Conservation (phyloP, 2,888 invertebrate species). For the Mellilla xanthometata region DNA sequence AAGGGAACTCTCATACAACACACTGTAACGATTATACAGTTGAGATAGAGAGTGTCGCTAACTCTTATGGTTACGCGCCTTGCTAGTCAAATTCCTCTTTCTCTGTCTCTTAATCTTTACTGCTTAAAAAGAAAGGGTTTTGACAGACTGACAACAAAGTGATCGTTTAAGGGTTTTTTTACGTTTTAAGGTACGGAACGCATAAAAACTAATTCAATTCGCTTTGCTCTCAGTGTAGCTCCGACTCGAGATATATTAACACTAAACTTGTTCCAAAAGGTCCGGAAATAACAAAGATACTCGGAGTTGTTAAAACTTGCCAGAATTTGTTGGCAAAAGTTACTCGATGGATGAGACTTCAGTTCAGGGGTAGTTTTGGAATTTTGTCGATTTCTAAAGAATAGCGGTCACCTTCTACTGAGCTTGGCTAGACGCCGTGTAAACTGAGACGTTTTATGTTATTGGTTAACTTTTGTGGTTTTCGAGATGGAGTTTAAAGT, state of each 20-base stretch:
- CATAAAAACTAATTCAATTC: too few relatives aligned
- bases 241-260: constrained; percentile 16
- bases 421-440: background rate
- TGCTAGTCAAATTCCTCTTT: too few relatives aligned
- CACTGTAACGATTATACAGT: too few relatives aligned
- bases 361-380: constrained; percentile 12
- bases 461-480: background rate
- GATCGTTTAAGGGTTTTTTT: too few relatives aligned
- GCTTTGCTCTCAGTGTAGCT: background rate
- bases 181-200: too few relatives aligned
- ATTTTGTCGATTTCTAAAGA: constrained; percentile 15
- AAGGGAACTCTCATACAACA: too few relatives aligned
- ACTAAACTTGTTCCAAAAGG: constrained; percentile 18
- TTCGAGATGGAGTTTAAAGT: too few relatives aligned
- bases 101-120: too few relatives aligned
- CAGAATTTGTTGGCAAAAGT: constrained; percentile 14
- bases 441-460: background rate
- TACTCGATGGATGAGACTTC: constrained; percentile 17
- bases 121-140: too few relatives aligned
- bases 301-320: constrained; percentile 22
- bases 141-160: too few relatives aligned
- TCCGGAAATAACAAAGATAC: constrained; percentile 21
- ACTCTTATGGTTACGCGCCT: too few relatives aligned
- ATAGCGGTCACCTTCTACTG: constrained; percentile 1
- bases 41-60: too few relatives aligned